Evolutionary conservation across 2,888 invertebrate species (phyloP).

Genomic region (Lycia hirtaria): DNA sequence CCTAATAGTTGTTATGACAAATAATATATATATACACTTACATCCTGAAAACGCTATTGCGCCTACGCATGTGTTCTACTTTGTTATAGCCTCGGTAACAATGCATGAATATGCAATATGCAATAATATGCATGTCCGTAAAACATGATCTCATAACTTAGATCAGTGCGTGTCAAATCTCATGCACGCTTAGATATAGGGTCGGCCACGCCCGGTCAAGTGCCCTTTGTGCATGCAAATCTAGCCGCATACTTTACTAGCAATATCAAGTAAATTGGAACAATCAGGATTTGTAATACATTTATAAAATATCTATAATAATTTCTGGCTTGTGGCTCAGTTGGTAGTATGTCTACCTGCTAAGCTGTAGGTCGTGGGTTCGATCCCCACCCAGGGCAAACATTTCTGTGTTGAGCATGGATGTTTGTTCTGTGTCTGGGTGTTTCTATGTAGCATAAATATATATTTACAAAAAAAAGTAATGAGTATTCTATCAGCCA

Average conservation of each 20-base stretch:
- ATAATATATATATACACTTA: no score
- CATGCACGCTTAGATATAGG: not conserved
- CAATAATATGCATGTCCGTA: slow-evolving; percentile 18
- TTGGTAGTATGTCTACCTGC: no score
- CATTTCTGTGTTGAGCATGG: no score
- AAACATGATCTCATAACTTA: slow-evolving; percentile 16
- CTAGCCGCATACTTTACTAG: slow-evolving; percentile 8
- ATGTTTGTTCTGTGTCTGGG: no score
- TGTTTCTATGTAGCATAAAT: no score
- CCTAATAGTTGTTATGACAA: no score
- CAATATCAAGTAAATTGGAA: not conserved
- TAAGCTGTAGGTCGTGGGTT: no score
- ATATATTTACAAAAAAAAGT: no score
- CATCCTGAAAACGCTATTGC: slow-evolving; percentile 15
- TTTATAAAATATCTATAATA: no score
- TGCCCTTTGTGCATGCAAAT: slow-evolving; percentile 28
- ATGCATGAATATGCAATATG: slow-evolving; percentile 25
- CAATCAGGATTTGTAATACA: not conserved
- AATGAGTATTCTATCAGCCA: no score
- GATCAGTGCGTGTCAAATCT: slow-evolving; percentile 14
- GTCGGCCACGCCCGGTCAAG: slow-evolving; percentile 15
- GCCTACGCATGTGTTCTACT: slow-evolving; percentile 17
- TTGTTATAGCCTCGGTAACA: slow-evolving; percentile 16
- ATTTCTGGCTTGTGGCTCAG: no score
- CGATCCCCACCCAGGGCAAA: no score